These are phyloP conservation scores for Papilio xuthus DNA, from an alignment of 1,140 invertebrate species.

Conservation along the genomic window DNA sequence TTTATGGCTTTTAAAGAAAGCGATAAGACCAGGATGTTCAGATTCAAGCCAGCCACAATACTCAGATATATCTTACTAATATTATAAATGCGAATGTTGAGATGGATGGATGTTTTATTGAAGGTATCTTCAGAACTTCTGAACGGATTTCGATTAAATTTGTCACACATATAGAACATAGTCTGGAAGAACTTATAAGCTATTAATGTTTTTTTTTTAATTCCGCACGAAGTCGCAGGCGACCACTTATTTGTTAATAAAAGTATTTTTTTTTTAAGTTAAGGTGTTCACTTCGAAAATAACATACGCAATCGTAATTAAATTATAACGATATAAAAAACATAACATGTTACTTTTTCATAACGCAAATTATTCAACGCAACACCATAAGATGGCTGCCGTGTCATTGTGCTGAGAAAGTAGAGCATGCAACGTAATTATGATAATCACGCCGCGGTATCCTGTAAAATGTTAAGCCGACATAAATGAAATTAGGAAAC, in stretches of 20 bases:
- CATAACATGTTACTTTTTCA: not conserved
- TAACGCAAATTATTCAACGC: not conserved
- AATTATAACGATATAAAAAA: not conserved
- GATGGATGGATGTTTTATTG: too few species aligned
- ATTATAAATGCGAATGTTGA: too few species aligned
- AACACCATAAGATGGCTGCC: conserved; percentile 40
- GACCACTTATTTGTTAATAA: too few species aligned
- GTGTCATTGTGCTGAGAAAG: conserved; percentile 53
- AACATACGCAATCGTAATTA: not conserved
- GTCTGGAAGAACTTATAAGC: too few species aligned
- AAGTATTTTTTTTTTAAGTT: too few species aligned
- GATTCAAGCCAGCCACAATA: too few species aligned
- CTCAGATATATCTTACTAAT: too few species aligned
- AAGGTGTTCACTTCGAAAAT: not conserved
- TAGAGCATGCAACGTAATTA: conserved; percentile 58
- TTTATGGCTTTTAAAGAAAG: not conserved
- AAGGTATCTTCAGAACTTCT: too few species aligned
- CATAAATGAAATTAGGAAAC: conserved; percentile 12
- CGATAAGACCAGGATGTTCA: not conserved
- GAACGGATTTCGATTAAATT: too few species aligned
- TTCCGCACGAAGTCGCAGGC: too few species aligned
- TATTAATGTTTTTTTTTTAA: too few species aligned
- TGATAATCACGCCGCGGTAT: conserved; percentile 50
- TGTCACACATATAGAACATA: too few species aligned
- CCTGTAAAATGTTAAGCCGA: conserved; percentile 22